These are phyloP conservation scores for Chroicocephalus ridibundus DNA, from an alignment of 2,113 vertebrate genomes.

Conservation along the genomic window DNA sequence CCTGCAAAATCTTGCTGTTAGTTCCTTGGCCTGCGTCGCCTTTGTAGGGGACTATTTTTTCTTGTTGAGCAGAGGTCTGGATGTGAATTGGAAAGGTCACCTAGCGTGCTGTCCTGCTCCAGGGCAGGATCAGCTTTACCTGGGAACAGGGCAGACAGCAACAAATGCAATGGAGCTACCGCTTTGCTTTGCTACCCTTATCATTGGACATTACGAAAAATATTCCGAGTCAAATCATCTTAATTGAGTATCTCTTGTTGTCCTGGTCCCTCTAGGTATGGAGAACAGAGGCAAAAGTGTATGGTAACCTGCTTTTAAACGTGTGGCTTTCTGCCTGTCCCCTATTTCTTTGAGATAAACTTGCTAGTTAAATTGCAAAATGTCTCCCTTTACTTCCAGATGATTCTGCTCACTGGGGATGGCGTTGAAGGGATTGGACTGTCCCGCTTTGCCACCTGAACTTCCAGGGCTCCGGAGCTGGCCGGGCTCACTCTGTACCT, in stretches of 20 bases:
- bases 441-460: constrained; percentile 1
- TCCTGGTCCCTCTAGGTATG: neutral
- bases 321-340: neutral
- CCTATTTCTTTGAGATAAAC: neutral
- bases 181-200: neutral
- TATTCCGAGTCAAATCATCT: fast-evolving
- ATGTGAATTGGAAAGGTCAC: neutral
- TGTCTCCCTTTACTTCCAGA: neutral
- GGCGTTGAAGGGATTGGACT: neutral
- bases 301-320: neutral
- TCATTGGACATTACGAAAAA: fast-evolving
- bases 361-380: neutral
- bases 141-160: neutral
- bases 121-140: neutral
- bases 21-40: fast-evolving
- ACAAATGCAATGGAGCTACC: fast-evolving
- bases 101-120: neutral
- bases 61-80: neutral
- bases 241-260: neutral
- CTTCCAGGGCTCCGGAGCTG: neutral
- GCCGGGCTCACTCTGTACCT: fast-evolving
- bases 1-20: fast-evolving
- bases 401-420: neutral
- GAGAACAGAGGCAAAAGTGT: neutral
- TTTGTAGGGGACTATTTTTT: neutral